These are phyloP conservation scores for Galleria mellonella DNA, from an alignment of 1,140 invertebrate species.

Conservation along the genomic window DNA sequence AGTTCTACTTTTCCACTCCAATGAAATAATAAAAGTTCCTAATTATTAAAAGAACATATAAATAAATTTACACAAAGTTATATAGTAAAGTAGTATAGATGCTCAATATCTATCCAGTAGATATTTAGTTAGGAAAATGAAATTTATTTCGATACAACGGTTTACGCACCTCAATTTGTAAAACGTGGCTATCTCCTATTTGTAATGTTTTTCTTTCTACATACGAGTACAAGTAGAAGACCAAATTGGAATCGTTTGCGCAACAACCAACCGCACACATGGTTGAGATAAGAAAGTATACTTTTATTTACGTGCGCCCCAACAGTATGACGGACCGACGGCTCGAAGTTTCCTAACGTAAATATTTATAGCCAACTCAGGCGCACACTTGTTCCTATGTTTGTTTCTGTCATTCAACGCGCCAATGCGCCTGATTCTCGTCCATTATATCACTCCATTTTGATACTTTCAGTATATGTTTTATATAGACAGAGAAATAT, in stretches of 20 bases:
- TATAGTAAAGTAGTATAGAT: too few relatives aligned
- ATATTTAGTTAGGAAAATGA: too few relatives aligned
- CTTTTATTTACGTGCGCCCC: conserved; percentile 47
- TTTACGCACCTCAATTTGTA: too few relatives aligned
- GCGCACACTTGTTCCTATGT: conserved; percentile 65
- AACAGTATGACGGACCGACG: conserved; percentile 53
- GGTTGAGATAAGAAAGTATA: conserved; percentile 65
- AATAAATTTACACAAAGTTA: too few relatives aligned
- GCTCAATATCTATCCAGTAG: too few relatives aligned
- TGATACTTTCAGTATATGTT: too few relatives aligned
- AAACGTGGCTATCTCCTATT: too few relatives aligned
- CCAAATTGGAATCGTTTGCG: conserved; percentile 38
- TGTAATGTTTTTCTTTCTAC: not conserved
- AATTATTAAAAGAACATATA: too few relatives aligned
- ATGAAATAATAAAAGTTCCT: too few relatives aligned
- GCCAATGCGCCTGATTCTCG: conserved; percentile 39
- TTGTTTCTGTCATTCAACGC: conserved; percentile 69
- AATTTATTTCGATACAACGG: too few relatives aligned
- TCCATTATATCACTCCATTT: not conserved
- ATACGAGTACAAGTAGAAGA: conserved; percentile 8
- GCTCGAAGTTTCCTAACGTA: conserved; percentile 66
- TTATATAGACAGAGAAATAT: too few relatives aligned
- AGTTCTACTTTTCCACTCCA: too few relatives aligned
- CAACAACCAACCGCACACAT: conserved; percentile 46
- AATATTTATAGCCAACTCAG: conserved; percentile 68